Conservation (phyloP, 2,113 vertebrate species). For the Gymnobelideus leadbeateri region DNA sequence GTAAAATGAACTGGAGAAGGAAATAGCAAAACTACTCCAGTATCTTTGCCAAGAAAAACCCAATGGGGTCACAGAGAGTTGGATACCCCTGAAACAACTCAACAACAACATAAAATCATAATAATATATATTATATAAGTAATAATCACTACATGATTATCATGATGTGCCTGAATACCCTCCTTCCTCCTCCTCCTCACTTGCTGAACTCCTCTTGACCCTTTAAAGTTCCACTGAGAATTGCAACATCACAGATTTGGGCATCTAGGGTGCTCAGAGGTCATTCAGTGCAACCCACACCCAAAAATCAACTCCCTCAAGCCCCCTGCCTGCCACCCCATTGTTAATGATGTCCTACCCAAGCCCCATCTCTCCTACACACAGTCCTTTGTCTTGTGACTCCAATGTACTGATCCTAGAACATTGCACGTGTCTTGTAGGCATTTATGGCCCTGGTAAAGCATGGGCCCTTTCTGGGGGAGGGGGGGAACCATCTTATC, state of each 20-base stretch:
- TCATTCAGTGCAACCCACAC: not conserved
- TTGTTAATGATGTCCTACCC: not conserved
- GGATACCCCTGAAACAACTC: too few relatives aligned
- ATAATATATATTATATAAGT: not conserved
- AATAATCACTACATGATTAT: not conserved
- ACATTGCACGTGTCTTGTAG: not conserved
- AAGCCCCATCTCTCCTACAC: not conserved
- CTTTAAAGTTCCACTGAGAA: not conserved
- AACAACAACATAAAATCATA: too few relatives aligned
- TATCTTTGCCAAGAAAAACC: too few relatives aligned
- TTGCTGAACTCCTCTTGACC: not conserved
- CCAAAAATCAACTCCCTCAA: not conserved
- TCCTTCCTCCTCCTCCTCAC: not conserved
- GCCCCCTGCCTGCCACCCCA: not conserved
- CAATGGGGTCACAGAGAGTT: too few relatives aligned
- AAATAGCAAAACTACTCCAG: too few relatives aligned
- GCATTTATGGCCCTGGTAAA: not conserved
- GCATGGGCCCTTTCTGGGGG: not conserved
- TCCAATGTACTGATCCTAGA: not conserved
- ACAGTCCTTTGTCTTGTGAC: not conserved
- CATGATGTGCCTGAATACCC: not conserved
- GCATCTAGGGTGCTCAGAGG: not conserved
- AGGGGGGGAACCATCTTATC: not conserved
- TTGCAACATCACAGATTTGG: not conserved
- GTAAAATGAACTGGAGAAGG: not conserved